A percentile compares a stretch with the other conserved stretches of the same genome.
Conservation (phyloP, 2,797 vertebrate genomes). For the Thalassophryne amazonica region DNA sequence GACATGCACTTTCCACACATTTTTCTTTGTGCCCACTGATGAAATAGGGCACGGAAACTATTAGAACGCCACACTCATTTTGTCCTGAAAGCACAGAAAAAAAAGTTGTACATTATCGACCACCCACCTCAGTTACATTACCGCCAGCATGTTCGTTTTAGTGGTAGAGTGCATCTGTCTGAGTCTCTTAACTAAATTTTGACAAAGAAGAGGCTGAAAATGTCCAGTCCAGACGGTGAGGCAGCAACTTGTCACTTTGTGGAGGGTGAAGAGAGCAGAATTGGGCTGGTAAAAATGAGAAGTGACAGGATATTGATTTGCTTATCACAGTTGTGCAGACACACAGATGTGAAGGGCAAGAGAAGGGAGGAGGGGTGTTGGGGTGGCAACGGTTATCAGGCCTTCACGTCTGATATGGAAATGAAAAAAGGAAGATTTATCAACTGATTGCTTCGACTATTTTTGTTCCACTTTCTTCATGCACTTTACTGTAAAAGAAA, state of each 20-base stretch:
- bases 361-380: slow-evolving; percentile 46
- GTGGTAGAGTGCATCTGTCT: slow-evolving; percentile 48
- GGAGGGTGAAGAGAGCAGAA: slow-evolving; percentile 79
- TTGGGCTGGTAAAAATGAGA: slow-evolving; percentile 83
- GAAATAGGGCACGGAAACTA: no score
- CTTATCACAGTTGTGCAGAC: slow-evolving; percentile 83
- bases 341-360: slow-evolving; percentile 81
- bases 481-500: slow-evolving; percentile 68
- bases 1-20: no score
- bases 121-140: slow-evolving; percentile 18
- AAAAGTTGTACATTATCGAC: slow-evolving; percentile 15
- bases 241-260: slow-evolving; percentile 80
- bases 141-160: slow-evolving; percentile 24
- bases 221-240: slow-evolving; percentile 67
- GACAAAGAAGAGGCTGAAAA: slow-evolving; percentile 58
- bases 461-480: slow-evolving; percentile 76
- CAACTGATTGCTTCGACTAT: slow-evolving; percentile 79
- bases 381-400: slow-evolving; percentile 78
- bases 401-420: slow-evolving; percentile 79
- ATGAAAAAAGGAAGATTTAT: slow-evolving; percentile 70
- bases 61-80: slow-evolving; percentile 16
- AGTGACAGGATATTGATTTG: slow-evolving; percentile 88
- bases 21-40: no score
- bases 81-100: slow-evolving; percentile 18
- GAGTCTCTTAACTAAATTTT: slow-evolving; percentile 62